A percentile compares a stretch with the other conserved stretches of the same genome.
phyloP scores from a whole-genome alignment of 2,888 invertebrate species.

The Calephelis perditalis region DNA sequence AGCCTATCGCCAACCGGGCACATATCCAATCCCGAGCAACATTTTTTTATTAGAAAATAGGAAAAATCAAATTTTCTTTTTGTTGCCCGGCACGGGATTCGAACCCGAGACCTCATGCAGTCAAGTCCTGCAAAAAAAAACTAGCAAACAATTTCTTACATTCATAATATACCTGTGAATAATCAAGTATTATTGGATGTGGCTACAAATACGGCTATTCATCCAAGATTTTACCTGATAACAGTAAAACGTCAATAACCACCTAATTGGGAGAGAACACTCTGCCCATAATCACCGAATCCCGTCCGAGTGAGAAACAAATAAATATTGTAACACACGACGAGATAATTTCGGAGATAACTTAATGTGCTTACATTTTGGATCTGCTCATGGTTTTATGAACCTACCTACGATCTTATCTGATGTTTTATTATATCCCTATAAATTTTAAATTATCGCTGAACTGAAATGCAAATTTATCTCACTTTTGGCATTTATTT shows the following conservation, averaged over 20 bases:
- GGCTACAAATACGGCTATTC: constrained; percentile 60
- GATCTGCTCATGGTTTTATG: constrained; percentile 77
- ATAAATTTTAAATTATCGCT: constrained; percentile 35
- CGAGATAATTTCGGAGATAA: constrained; percentile 73
- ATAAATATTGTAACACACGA: constrained; percentile 74
- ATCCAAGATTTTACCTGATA: constrained; percentile 66
- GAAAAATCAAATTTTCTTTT: too few species aligned
- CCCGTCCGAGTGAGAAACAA: constrained; percentile 67
- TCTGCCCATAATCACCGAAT: constrained; percentile 58
- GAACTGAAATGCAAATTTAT: constrained; percentile 28
- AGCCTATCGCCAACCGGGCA: too few species aligned
- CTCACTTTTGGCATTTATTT: constrained; percentile 4
- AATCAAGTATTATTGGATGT: constrained; percentile 4
- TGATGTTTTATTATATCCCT: constrained; percentile 30
- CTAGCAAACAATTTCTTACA: too few species aligned
- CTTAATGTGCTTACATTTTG: constrained; percentile 77
- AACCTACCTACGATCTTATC: constrained; percentile 64
- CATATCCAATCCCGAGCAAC: too few species aligned
- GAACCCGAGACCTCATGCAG: too few species aligned
- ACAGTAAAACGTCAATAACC: constrained; percentile 77
- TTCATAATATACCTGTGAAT: too few species aligned
- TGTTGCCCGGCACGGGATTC: too few species aligned
- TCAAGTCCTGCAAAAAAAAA: too few species aligned
- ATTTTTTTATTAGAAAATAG: too few species aligned
- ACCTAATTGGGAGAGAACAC: constrained; percentile 76